phyloP scores from a whole-genome alignment of 2,888 invertebrate species.

The Oligia fasciuncula region DNA sequence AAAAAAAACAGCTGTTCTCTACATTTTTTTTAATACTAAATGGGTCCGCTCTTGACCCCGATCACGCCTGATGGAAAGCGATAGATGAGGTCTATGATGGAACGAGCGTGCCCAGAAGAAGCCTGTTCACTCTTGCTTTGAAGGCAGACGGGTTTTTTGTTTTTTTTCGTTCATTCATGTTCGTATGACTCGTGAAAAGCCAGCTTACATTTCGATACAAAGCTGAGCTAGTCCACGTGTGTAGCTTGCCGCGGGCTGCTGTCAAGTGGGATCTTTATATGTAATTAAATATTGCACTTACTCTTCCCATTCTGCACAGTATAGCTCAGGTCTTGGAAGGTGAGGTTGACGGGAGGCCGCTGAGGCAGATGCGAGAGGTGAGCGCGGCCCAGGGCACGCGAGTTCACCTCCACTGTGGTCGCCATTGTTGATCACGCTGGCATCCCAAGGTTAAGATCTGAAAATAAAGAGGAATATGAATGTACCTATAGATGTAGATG shows the following conservation, averaged over 20 bases:
- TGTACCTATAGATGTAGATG: background rate
- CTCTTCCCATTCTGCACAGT: constrained; percentile 93
- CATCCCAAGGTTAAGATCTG: constrained; percentile 49
- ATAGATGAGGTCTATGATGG: too few relatives aligned
- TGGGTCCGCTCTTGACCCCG: too few relatives aligned
- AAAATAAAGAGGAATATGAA: background rate
- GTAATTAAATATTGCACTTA: constrained; percentile 59
- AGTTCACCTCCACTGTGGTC: constrained; percentile 66
- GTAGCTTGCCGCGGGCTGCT: background rate
- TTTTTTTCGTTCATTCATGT: too few relatives aligned
- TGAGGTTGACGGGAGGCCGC: constrained; percentile 94
- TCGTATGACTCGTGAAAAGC: too few relatives aligned
- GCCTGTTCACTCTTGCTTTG: too few relatives aligned
- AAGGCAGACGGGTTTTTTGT: too few relatives aligned
- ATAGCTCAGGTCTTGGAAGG: constrained; percentile 95
- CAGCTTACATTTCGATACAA: background rate
- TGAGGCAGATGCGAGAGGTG: constrained; percentile 91
- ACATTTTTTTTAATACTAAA: too few relatives aligned
- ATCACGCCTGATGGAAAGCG: too few relatives aligned
- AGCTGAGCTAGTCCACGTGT: background rate
- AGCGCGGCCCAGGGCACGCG: constrained; percentile 76
- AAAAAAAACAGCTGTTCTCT: too few relatives aligned
- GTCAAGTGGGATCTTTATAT: background rate
- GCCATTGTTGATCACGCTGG: constrained; percentile 44
- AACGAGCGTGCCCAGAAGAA: too few relatives aligned